A percentile compares a stretch with the other conserved stretches of the same genome.
Conservation (phyloP, 2,113 vertebrate species). For the Pseudonaja textilis region DNA sequence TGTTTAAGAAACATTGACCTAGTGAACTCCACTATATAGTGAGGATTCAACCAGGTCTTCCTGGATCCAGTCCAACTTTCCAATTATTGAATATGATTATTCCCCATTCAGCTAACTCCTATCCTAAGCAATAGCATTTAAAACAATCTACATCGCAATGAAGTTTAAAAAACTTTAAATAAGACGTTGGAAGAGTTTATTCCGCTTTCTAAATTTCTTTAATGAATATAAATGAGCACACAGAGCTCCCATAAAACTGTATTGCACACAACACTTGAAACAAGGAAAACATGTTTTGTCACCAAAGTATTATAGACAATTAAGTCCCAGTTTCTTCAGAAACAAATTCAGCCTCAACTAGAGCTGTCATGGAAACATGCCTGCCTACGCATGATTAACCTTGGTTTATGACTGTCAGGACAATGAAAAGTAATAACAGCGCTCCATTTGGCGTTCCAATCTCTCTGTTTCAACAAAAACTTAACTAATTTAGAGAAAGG, state of each 20-base stretch:
- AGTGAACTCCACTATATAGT: background rate
- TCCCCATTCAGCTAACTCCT: background rate
- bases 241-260: background rate
- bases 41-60: background rate
- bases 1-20: background rate
- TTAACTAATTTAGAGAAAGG: background rate
- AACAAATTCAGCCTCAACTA: background rate
- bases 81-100: background rate
- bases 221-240: background rate
- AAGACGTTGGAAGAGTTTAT: background rate
- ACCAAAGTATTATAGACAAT: background rate
- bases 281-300: background rate
- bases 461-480: background rate
- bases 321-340: background rate
- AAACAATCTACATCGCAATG: background rate
- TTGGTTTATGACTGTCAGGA: background rate
- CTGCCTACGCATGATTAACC: background rate
- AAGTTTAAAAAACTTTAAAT: background rate
- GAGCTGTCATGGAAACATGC: conserved; percentile 18
- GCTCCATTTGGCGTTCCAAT: background rate
- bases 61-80: background rate
- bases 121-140: background rate
- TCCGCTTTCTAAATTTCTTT: background rate
- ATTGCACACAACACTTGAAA: background rate
- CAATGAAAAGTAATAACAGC: background rate